Evolutionary conservation across 1,140 invertebrate species (phyloP).

Genomic region (Drosophila sproati): DNA sequence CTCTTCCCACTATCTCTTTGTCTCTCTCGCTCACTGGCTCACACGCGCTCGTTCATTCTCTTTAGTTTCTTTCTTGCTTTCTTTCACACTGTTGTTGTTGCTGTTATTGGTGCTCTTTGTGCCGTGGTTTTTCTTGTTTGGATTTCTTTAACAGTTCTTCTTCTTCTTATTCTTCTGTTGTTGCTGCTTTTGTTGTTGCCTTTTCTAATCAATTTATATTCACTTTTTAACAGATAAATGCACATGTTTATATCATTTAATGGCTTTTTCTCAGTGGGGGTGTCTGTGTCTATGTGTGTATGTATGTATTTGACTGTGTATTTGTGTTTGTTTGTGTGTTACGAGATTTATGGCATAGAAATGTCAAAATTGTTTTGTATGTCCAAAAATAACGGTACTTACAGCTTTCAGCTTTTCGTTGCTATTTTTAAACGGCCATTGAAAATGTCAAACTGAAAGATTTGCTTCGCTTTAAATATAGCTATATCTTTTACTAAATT

Average conservation of each 20-base stretch:
- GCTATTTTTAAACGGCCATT: conserved; percentile 34
- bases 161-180: background rate
- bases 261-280: conserved; percentile 50
- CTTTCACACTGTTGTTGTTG: background rate
- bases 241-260: conserved; percentile 25
- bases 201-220: conserved; percentile 57
- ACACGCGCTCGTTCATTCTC: conserved; percentile 4
- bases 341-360: conserved; percentile 73
- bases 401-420: conserved; percentile 36
- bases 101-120: background rate
- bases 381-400: conserved; percentile 47
- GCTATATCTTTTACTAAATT: conserved; percentile 29
- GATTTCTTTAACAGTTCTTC: too few species aligned
- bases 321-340: conserved; percentile 1
- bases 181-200: conserved; percentile 42
- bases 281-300: conserved; percentile 4
- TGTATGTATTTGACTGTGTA: background rate
- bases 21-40: conserved; percentile 14
- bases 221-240: conserved; percentile 60
- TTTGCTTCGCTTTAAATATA: conserved; percentile 24
- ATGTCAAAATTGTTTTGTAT: conserved; percentile 57
- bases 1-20: conserved; percentile 20
- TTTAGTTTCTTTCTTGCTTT: conserved; percentile 8
- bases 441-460: conserved; percentile 23
- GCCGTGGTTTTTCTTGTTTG: too few species aligned